phyloP scores from a whole-genome alignment of 2,888 invertebrate genomes.

The Pharmacophagus antenor region DNA sequence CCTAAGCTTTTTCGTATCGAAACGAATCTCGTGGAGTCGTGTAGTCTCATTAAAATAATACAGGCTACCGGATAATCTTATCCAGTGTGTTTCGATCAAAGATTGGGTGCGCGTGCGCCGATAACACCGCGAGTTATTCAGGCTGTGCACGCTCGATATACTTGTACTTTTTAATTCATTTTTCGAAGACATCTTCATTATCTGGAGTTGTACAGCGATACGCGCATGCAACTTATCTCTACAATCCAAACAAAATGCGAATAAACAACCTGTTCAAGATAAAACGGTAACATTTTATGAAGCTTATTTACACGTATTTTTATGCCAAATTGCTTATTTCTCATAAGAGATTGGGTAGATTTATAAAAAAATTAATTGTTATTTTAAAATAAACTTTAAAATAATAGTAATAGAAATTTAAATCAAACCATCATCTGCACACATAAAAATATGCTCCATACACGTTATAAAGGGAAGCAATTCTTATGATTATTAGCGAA shows the following conservation, averaged over 20 bases:
- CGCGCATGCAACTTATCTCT: conserved; percentile 32
- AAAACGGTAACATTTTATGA: conserved; percentile 37
- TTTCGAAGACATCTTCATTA: conserved; percentile 77
- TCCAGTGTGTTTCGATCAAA: conserved; percentile 79
- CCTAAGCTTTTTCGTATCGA: conserved; percentile 76
- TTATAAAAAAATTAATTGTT: not conserved
- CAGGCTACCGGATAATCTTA: conserved; percentile 81
- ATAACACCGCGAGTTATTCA: conserved; percentile 77
- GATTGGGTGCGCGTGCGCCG: conserved; percentile 79
- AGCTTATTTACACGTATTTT: conserved; percentile 7
- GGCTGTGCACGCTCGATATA: conserved; percentile 72
- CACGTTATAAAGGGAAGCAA: conserved; percentile 79
- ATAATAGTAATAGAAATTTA: conserved; percentile 12
- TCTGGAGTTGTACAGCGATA: conserved; percentile 49
- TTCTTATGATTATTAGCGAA: conserved; percentile 80
- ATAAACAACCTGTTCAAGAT: conserved; percentile 8
- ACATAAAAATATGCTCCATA: conserved; percentile 57
- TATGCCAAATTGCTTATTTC: conserved; percentile 7
- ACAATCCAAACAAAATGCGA: conserved; percentile 22
- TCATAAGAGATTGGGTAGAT: too few relatives aligned
- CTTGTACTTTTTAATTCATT: conserved; percentile 72
- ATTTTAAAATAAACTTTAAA: conserved; percentile 6
- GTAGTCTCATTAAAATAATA: conserved; percentile 82
- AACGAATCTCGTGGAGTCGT: conserved; percentile 75
- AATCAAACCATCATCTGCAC: conserved; percentile 1